Evolutionary conservation across 2,797 vertebrate species (phyloP), one percentile per base, ranked within the genome.

Genomic region (Dendrocincla tyrannina): DNA sequence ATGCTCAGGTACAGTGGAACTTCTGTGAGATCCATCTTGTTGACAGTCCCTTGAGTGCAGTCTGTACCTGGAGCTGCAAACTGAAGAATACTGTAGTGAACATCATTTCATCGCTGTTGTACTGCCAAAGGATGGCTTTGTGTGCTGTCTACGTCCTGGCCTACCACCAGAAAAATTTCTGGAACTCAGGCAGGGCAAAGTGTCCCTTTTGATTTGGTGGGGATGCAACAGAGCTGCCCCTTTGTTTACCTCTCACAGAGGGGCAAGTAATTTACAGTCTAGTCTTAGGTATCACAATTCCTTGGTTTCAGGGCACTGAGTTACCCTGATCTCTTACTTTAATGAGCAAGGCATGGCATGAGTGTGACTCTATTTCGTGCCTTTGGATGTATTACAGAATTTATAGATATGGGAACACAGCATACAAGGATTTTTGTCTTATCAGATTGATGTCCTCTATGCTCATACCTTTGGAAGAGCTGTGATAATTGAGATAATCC

Each of bases 401-500:
- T 89, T 91, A 73, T 49, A 95, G 92, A 93, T 93, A 83, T 14
- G 25, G 78, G 55, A 88, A 93, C 66, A 93, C 50, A 95, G 89
- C 74, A 93, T 84, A 84, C 91, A 89, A 90, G 91, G 76, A 93
- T 96, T 95, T 96, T 92, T 83, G 37, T 81, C 64, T 97, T 96
- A 97, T 95, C 93, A 86, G 90, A 89, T 92, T 93, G 89, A 94
- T 97, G 96, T 95, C 95, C 93, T 95, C 86, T 95, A 33, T 85
- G 78, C 85, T 95, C 79, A 91, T 84, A 97, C 92, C 93, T 94
- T 94, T 80, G 91, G 69, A 95, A 91, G 76, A 91, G n/a, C 70
- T 76, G 82, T 89, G 94, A 96, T 95, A 96, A 96, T 95, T 95
- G 88, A 96, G 90, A 95, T 96, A 96, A 96, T 94, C 88, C 90